A percentile compares a stretch with the other conserved stretches of the same genome.
phyloP scores from a whole-genome alignment of 2,113 vertebrate species.

The Dicentrarchus labrax region DNA sequence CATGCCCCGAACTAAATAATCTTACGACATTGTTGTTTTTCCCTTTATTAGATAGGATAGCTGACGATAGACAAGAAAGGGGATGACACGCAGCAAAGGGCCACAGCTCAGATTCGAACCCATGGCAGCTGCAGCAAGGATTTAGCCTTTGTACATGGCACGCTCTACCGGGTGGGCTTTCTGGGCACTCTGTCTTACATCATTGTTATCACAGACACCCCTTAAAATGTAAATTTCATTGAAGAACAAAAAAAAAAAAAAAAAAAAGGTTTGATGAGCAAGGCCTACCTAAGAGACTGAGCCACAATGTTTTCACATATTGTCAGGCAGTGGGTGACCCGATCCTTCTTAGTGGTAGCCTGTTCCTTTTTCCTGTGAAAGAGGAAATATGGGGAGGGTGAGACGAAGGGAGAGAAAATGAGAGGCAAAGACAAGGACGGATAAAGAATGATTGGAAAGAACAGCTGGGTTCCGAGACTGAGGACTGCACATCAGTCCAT shows the following conservation, averaged over 20 bases:
- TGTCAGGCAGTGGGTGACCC: conserved; percentile 96
- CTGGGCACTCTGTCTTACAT: background rate
- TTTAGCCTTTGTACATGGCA: too few species aligned
- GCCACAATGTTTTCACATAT: conserved; percentile 99
- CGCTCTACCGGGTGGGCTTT: too few species aligned
- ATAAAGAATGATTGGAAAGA: background rate
- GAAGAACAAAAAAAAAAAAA: too few species aligned
- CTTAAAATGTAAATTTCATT: background rate
- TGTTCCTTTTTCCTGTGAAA: conserved; percentile 95
- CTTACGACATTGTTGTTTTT: too few species aligned
- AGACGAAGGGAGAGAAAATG: background rate
- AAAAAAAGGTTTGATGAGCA: background rate
- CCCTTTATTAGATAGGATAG: too few species aligned
- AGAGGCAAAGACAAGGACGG: background rate
- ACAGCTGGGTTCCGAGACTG: background rate
- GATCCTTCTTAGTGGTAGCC: conserved; percentile 95
- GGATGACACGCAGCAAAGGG: too few species aligned
- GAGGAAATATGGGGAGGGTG: background rate
- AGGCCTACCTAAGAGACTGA: conserved; percentile 93
- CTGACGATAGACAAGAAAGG: too few species aligned
- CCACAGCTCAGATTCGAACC: too few species aligned
- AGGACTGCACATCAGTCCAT: background rate
- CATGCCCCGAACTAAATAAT: background rate
- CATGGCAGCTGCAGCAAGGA: too few species aligned
- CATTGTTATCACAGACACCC: background rate